Base-by-base conservation (phyloP, 37 sponge, comb jelly and placozoan species). In the Halisarca cf. caerulea region DNA sequence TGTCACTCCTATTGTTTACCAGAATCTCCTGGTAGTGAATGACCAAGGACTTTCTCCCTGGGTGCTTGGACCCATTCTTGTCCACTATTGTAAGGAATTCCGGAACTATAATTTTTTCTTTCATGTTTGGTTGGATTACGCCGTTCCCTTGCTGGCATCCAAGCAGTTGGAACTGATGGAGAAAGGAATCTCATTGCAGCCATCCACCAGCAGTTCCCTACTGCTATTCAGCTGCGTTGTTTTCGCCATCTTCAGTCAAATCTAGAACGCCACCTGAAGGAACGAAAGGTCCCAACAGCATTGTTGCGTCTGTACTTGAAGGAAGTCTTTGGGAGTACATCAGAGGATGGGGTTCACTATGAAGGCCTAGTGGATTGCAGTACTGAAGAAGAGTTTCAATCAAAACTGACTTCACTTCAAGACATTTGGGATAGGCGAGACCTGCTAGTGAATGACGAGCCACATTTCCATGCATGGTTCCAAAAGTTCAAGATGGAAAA, bases 11-110 rank as follows among this genome's bases (percentile, higher is more conserved):
- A 54, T 54, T 20, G 79, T 80, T 14, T 81, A 87, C 43, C 71
- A 42, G 20, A 82, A 80, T 47, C 41, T 80, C 0, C 47, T 86
- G 81, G 75, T 86, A 8, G 81, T 36, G 59, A 79, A 80, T 71
- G 20, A 51, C 42, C 8, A 17, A 17, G n/a, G 40, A 30, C 51
- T 57, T 59, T 4, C 68, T 44, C 81, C 81, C 2, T 24, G 53
- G 3, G 54, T 87, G 47, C 1, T 71, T 3, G 82, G 75, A 20
- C 82, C 82, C 17, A 34, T 81, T 17, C 62, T 72, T 11, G 61
- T 80, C 2, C 87, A 80, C 53, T 75, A 81, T 33, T n/a, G 62
- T 5, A 72, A 43, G 44, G 15, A 87, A 15, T 81, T 81, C 39
- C 7, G 45, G 25, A 77, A 36, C 23, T 77, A 39, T 24, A 36